Conservation (phyloP, 2,888 invertebrate species). For the Aporophyla lueneburgensis region DNA sequence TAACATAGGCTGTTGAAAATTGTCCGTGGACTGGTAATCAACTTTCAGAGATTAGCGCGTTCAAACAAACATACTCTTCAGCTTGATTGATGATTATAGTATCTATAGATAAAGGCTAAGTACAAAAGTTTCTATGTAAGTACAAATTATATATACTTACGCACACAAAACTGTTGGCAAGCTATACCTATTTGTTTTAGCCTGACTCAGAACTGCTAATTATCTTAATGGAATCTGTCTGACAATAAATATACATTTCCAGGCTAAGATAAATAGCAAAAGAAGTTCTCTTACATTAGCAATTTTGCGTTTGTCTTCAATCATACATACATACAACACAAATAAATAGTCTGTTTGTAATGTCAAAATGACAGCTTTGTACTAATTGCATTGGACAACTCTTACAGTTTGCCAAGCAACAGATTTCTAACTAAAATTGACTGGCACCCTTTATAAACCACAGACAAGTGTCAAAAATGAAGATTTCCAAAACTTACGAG, state of each 20-base stretch:
- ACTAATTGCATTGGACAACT: background rate
- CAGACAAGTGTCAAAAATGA: background rate
- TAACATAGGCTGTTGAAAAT: too few relatives aligned
- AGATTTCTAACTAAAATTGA: background rate
- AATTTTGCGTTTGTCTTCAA: background rate
- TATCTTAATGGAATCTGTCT: slow-evolving; percentile 13
- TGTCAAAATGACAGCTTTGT: too few relatives aligned
- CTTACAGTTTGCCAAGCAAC: background rate
- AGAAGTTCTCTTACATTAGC: background rate
- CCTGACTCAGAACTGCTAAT: slow-evolving; percentile 12
- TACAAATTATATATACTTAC: background rate
- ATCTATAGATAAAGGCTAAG: background rate
- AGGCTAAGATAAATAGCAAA: background rate
- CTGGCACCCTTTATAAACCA: background rate
- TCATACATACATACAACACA: too few relatives aligned
- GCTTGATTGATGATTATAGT: too few relatives aligned
- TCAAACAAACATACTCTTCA: too few relatives aligned
- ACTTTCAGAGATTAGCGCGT: too few relatives aligned
- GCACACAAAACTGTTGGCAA: slow-evolving; percentile 6
- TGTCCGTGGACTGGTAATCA: too few relatives aligned
- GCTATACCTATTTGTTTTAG: background rate
- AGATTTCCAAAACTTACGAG: background rate
- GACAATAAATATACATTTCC: background rate
- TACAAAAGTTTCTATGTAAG: background rate
- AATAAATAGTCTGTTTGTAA: too few relatives aligned